phyloP scores from a whole-genome alignment of 2,797 vertebrate genomes.

The Xerus rutilus region DNA sequence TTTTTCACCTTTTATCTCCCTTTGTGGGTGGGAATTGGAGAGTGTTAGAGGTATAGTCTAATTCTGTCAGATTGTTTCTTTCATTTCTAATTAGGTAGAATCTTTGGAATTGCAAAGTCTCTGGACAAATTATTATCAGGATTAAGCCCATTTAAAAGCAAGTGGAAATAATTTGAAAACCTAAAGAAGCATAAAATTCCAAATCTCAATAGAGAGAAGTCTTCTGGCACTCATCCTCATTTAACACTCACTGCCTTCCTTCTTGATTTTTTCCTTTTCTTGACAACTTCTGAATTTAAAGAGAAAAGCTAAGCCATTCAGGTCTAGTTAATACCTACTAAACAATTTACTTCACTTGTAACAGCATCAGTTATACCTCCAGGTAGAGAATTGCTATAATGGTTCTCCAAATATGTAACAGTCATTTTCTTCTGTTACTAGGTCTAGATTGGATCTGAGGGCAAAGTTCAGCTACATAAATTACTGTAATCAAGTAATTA shows the following conservation, averaged over 20 bases:
- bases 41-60: neutral
- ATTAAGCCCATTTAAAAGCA: slow-evolving; percentile 58
- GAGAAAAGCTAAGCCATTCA: slow-evolving; percentile 7
- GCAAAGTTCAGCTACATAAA: slow-evolving; percentile 12
- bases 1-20: neutral
- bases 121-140: slow-evolving; percentile 13
- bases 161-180: slow-evolving; percentile 64
- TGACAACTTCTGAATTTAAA: slow-evolving; percentile 41
- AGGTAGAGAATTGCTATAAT: neutral
- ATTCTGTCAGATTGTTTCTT: slow-evolving; percentile 8
- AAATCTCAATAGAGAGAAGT: neutral
- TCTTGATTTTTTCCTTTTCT: slow-evolving; percentile 1
- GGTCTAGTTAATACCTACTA: neutral
- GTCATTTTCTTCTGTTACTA: neutral
- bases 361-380: neutral
- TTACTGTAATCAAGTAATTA: neutral
- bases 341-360: slow-evolving; percentile 39
- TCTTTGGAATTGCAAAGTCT: slow-evolving; percentile 15
- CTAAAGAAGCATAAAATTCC: slow-evolving; percentile 50
- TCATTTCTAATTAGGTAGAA: slow-evolving; percentile 60
- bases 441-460: neutral
- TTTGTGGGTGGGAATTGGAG: neutral
- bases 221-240: neutral
- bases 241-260: neutral
- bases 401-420: neutral